These are phyloP conservation scores for Yponomeuta sedellus DNA, from an alignment of 2,888 invertebrate genomes.

Conservation along the genomic window DNA sequence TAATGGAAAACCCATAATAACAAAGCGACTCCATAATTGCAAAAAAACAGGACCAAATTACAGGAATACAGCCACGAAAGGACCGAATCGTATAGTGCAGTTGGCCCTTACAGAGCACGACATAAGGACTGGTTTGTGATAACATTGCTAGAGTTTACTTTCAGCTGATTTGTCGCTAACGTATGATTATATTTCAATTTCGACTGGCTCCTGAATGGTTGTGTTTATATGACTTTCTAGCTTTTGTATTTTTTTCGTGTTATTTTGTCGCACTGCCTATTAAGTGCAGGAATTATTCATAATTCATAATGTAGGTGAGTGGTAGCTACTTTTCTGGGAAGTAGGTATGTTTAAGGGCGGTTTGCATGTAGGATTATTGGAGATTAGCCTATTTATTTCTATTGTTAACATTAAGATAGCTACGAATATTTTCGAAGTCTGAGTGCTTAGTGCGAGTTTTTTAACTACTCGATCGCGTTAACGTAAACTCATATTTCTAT, in stretches of 20 bases:
- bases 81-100: not conserved
- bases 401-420: too few species aligned
- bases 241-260: not conserved
- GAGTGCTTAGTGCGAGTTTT: too few species aligned
- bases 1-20: not conserved
- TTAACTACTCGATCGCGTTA: too few species aligned
- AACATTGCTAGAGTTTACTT: not conserved
- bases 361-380: too few species aligned
- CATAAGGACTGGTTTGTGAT: not conserved
- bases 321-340: not conserved
- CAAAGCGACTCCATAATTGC: not conserved
- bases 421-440: too few species aligned
- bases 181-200: conserved; percentile 2
- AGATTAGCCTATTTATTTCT: too few species aligned
- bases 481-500: too few species aligned
- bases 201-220: not conserved
- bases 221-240: not conserved
- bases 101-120: not conserved
- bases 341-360: too few species aligned
- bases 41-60: not conserved
- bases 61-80: not conserved
- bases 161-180: not conserved
- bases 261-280: not conserved
- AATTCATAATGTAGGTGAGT: not conserved
- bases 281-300: not conserved